These are phyloP conservation scores for Theodoxus fluviatilis DNA, from an alignment of 2,888 invertebrate species.

Conservation along the genomic window DNA sequence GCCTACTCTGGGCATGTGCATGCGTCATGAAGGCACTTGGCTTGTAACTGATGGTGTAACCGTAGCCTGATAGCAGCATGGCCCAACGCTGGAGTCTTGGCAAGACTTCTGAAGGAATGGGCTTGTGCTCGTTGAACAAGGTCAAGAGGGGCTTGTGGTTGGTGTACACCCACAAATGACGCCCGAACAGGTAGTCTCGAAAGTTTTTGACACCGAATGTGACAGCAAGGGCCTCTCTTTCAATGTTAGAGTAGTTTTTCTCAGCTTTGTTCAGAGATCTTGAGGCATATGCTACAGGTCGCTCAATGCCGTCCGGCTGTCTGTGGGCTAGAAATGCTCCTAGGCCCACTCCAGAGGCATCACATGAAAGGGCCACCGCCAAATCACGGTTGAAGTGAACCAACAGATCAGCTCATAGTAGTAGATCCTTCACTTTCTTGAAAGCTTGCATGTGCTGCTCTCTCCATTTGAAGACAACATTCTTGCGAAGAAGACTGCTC, in stretches of 20 bases:
- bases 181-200: conserved; percentile 5
- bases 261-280: background rate
- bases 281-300: background rate
- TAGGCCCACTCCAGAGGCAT: background rate
- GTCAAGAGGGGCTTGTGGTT: too few relatives aligned
- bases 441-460: background rate
- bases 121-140: too few relatives aligned
- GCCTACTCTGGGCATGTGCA: conserved; percentile 53
- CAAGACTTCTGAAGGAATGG: too few relatives aligned
- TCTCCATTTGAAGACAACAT: background rate
- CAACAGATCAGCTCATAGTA: background rate
- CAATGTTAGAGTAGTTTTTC: background rate
- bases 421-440: background rate
- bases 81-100: conserved; percentile 50
- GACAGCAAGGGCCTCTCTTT: background rate
- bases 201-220: conserved; percentile 5
- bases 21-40: conserved; percentile 45
- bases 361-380: background rate
- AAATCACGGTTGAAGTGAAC: background rate
- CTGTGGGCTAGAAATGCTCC: background rate
- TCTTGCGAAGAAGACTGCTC: background rate
- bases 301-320: background rate
- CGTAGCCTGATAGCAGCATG: conserved; percentile 51
- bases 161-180: background rate
- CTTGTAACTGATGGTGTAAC: conserved; percentile 52